These are phyloP conservation scores for Epiperipatus broadwayi DNA, from an alignment of 2,888 invertebrate genomes.

Conservation along the genomic window DNA sequence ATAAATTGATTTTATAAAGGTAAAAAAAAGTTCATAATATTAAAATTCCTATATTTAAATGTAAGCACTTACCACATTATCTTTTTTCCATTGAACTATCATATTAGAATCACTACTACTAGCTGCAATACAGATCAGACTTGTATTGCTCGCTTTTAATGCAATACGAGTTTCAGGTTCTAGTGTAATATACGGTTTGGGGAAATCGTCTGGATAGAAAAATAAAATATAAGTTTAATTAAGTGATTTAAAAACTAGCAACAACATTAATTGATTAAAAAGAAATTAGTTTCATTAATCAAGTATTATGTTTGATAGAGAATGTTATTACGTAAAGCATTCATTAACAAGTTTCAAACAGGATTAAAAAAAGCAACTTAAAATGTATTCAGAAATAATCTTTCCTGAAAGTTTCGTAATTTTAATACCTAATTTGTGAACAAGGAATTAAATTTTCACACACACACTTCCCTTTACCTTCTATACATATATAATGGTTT, in stretches of 20 bases:
- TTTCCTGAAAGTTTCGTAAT: no score
- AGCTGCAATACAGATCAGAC: slow-evolving; percentile 58
- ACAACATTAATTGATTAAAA: neutral
- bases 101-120: slow-evolving; percentile 37
- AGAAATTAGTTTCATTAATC: no score
- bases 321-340: no score
- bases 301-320: no score
- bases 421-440: no score
- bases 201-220: slow-evolving; percentile 43
- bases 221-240: neutral
- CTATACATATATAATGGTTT: no score
- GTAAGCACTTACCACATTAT: slow-evolving; percentile 38
- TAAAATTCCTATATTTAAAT: neutral
- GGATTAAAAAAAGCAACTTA: no score
- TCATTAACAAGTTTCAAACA: no score
- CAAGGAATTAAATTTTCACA: no score
- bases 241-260: neutral
- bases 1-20: no score
- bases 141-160: slow-evolving; percentile 67
- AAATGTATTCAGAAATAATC: no score
- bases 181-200: slow-evolving; percentile 61
- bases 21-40: neutral
- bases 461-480: no score
- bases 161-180: slow-evolving; percentile 62
- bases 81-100: slow-evolving; percentile 68